Base-by-base conservation (phyloP, 2,797 vertebrate genomes). In the Apogon hyalosoma region DNA sequence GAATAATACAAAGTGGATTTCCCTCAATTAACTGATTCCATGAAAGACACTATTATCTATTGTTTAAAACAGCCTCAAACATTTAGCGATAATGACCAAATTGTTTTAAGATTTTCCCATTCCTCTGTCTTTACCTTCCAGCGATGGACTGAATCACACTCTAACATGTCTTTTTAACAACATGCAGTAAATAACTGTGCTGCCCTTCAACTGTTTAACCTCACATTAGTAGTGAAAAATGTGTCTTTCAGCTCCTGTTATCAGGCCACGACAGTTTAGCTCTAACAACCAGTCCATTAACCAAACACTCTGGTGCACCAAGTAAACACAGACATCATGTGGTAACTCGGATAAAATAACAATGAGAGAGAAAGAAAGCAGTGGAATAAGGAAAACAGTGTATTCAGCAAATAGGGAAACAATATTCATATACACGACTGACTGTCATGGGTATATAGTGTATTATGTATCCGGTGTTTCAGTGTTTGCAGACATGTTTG, bases 261-360 rank as follows among this genome's bases (percentile, higher is more conserved):
- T 87, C 78, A 42, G 40, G 49, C 24, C 10, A 42, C 53, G 75
- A 82, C 73, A 82, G 64, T 84, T 77, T 80, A 82, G 77, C 69
- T 75, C 61, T 79, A 73, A 81, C 59, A 65, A 68, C 59, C 63
- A 13, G 63, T 50, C 59, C 42, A 73, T 73, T 51, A 75, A 60
- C 68, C 50, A 65, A 56, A 62, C 43, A 51, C 38, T 50, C 70
- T 72, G 49, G 61, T 47, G 59, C 14, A 51, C 54, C 73, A 52
- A 72, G 77, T 63, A 87, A 82, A 84, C 82, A 87, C 76, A 79
- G 63, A 83, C 77, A 76, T 62, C 75, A 67, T 72, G 69, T 57
- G 79, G 54, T 33, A 70, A 65, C 50, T 14, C 39, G 39, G 75
- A 82, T 69, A 63, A 81, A 84, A 79, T 28, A 79, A 83, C 68